These are phyloP conservation scores for Brachionus manjavacas DNA, from an alignment of 1,140 invertebrate species.

Conservation along the genomic window DNA sequence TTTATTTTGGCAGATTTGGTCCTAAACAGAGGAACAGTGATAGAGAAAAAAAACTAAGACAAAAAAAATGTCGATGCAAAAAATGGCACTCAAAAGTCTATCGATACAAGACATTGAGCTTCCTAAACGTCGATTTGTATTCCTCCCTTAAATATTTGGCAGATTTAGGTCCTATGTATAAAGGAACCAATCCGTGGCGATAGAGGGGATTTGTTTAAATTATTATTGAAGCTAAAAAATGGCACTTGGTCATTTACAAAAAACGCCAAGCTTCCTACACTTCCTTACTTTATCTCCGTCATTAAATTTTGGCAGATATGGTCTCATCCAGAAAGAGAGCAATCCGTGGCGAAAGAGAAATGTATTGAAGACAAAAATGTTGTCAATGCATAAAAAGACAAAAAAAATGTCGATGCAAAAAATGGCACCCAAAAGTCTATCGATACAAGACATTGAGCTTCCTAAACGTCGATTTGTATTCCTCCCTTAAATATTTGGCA, in stretches of 20 bases:
- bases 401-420: not conserved
- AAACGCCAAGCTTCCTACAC: no score
- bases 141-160: conserved; percentile 33
- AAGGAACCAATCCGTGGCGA: conserved; percentile 37
- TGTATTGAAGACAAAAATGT: no score
- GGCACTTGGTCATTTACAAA: no score
- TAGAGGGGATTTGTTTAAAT: no score
- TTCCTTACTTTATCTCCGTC: no score
- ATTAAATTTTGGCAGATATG: no score
- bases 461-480: not conserved
- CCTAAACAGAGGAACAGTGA: no score
- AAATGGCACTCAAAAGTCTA: conserved; percentile 21
- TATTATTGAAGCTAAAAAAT: no score
- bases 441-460: not conserved
- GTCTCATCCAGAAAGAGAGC: not conserved
- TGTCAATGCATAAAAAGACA: no score
- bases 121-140: not conserved
- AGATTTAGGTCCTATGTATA: conserved; percentile 14
- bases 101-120: not conserved
- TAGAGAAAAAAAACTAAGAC: no score
- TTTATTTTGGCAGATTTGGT: no score
- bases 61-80: not conserved
- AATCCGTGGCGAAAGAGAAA: conserved; percentile 32
- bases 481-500: conserved; percentile 35
- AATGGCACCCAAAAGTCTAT: not conserved